Percentiles rank a stretch among this genome's conserved stretches.
These are phyloP conservation scores for Pterocles orientalis DNA, from an alignment of 2,113 vertebrate genomes.

Conservation along the genomic window DNA sequence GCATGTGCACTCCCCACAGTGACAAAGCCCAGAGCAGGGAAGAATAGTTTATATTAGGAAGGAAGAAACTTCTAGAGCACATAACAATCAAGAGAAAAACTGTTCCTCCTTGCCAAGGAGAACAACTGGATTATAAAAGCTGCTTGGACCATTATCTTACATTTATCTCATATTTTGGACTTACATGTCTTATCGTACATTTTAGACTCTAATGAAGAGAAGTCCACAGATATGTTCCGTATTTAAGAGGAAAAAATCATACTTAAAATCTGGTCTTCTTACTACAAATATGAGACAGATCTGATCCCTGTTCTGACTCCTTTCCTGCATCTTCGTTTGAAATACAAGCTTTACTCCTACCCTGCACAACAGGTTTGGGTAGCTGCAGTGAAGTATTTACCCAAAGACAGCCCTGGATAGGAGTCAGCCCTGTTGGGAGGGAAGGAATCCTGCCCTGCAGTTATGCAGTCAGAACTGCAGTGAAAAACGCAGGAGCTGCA, in stretches of 20 bases:
- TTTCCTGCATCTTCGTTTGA: neutral
- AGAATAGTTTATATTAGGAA: fast-evolving
- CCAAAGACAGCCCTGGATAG: neutral
- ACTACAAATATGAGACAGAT: neutral
- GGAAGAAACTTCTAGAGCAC: neutral
- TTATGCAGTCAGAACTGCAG: neutral
- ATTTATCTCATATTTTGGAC: neutral
- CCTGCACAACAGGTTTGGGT: neutral
- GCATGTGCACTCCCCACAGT: too few species aligned
- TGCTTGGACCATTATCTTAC: neutral
- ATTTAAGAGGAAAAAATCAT: neutral
- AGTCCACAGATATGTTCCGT: neutral
- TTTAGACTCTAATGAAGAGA: neutral
- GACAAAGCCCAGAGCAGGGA: neutral
- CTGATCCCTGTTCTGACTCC: neutral
- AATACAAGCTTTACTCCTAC: neutral
- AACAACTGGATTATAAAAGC: neutral
- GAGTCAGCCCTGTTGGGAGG: neutral
- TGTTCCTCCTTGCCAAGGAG: neutral
- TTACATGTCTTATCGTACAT: fast-evolving
- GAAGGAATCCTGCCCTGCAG: neutral
- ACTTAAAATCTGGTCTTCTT: neutral
- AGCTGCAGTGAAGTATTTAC: neutral
- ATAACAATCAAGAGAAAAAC: neutral
- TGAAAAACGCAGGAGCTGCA: fast-evolving